Evolutionary conservation across 2,797 vertebrate species (phyloP).

Genomic region (Neosilurus hyrtlii): DNA sequence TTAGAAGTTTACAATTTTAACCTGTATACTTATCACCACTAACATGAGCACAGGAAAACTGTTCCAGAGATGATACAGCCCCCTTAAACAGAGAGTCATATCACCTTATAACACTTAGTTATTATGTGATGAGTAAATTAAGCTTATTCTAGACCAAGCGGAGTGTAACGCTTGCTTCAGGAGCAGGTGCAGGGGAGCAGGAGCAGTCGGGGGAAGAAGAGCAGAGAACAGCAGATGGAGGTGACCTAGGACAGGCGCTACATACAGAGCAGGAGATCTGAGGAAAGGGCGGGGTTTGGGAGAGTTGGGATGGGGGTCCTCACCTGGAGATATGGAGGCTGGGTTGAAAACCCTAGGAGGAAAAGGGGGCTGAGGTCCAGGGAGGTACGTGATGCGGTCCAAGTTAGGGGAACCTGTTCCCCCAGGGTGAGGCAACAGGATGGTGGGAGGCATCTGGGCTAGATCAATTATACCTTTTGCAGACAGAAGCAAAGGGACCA

Average conservation of each 20-base stretch:
- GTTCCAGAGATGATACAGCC: slow-evolving; percentile 2
- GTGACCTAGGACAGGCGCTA: slow-evolving; percentile 37
- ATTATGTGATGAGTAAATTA: neutral
- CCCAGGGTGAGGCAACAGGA: slow-evolving; percentile 97
- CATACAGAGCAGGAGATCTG: slow-evolving; percentile 41
- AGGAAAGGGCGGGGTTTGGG: slow-evolving; percentile 60
- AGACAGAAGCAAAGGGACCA: slow-evolving; percentile 87
- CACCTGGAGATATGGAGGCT: slow-evolving; percentile 94
- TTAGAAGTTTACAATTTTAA: neutral
- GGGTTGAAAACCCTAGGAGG: slow-evolving; percentile 93
- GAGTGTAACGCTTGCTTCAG: slow-evolving; percentile 19
- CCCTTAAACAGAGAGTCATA: slow-evolving; percentile 3
- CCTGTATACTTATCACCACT: neutral
- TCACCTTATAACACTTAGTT: neutral
- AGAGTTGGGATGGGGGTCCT: slow-evolving; percentile 64
- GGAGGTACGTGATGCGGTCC: slow-evolving; percentile 96
- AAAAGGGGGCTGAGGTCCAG: slow-evolving; percentile 92
- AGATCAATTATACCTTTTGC: slow-evolving; percentile 98
- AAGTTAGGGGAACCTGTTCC: slow-evolving; percentile 92
- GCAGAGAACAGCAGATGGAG: slow-evolving; percentile 38
- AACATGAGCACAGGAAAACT: neutral
- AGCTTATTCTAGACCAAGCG: slow-evolving; percentile 25
- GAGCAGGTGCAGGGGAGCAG: slow-evolving; percentile 26
- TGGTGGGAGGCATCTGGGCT: slow-evolving; percentile 98
- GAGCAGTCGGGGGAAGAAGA: slow-evolving; percentile 30